A percentile compares a stretch with the other conserved stretches of the same genome.
phyloP scores from a whole-genome alignment of 2,113 vertebrate genomes.

The Apteryx mantelli region DNA sequence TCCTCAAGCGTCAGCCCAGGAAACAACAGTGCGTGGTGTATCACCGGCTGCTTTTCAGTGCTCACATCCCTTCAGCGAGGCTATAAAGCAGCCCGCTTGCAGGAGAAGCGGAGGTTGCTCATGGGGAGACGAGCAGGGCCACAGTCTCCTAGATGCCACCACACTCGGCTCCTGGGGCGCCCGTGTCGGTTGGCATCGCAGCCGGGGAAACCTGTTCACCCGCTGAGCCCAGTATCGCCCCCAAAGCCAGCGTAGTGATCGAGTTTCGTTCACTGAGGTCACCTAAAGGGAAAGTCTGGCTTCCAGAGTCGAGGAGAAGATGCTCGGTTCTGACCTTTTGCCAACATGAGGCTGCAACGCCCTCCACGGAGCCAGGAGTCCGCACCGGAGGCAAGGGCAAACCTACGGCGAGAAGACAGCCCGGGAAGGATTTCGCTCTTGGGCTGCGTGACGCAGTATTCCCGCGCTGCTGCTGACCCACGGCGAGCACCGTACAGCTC shows the following conservation, averaged over 20 bases:
- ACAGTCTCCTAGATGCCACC: background rate
- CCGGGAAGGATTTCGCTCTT: background rate
- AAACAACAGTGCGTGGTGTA: background rate
- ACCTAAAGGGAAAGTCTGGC: background rate
- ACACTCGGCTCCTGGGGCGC: background rate
- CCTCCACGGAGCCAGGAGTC: background rate
- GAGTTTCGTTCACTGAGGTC: background rate
- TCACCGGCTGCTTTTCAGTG: background rate
- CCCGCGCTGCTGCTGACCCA: background rate
- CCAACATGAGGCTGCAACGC: background rate
- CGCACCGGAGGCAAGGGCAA: background rate
- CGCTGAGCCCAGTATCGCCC: background rate
- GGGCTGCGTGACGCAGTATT: accelerated
- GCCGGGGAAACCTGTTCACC: background rate
- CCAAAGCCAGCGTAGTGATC: background rate
- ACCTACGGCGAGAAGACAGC: background rate
- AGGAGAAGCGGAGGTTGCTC: background rate
- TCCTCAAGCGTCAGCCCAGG: background rate
- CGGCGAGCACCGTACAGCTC: background rate
- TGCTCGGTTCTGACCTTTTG: background rate
- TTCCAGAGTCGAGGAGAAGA: background rate
- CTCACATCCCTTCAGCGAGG: background rate
- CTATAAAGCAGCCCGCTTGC: background rate
- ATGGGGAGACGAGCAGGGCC: background rate
- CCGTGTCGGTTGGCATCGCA: background rate